Percentiles rank a stretch among this genome's conserved stretches.
Evolutionary conservation across 2,888 invertebrate species (phyloP).

Genomic region (Drosophila anomalata): DNA sequence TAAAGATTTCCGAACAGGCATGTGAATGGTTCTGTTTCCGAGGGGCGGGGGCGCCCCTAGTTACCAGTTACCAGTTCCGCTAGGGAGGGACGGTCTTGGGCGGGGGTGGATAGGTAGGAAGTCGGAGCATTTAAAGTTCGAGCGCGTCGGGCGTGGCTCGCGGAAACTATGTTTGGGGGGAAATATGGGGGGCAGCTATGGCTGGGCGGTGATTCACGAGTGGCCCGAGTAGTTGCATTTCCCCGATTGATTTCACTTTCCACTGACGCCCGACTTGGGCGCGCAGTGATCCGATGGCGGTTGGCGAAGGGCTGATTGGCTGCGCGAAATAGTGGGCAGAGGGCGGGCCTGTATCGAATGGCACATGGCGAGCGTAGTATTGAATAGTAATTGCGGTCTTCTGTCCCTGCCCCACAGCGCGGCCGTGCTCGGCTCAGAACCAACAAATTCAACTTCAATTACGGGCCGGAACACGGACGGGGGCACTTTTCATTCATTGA

Average conservation of each 20-base stretch:
- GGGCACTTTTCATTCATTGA: slow-evolving; percentile 38
- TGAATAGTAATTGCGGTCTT: neutral
- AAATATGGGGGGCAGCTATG: too few relatives aligned
- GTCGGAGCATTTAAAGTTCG: too few relatives aligned
- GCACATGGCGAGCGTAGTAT: slow-evolving; percentile 1
- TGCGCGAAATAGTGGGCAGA: slow-evolving; percentile 21
- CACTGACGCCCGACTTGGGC: neutral
- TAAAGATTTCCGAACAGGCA: slow-evolving; percentile 52
- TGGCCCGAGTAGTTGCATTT: neutral
- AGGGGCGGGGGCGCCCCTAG: too few relatives aligned
- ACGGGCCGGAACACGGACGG: slow-evolving; percentile 15
- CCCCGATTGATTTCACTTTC: neutral
- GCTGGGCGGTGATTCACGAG: too few relatives aligned
- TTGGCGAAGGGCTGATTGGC: slow-evolving; percentile 4
- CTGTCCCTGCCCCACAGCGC: neutral
- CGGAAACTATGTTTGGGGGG: too few relatives aligned
- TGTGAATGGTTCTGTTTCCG: neutral
- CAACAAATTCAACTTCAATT: slow-evolving; percentile 39
- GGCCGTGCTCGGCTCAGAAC: slow-evolving; percentile 14
- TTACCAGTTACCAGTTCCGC: too few relatives aligned
- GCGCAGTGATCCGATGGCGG: neutral
- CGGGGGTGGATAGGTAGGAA: too few relatives aligned
- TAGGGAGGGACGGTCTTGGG: too few relatives aligned
- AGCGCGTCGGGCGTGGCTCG: too few relatives aligned
- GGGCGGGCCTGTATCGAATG: slow-evolving; percentile 25